Evolutionary conservation across 2,797 vertebrate species (phyloP).

Genomic region (Champsocephalus esox): DNA sequence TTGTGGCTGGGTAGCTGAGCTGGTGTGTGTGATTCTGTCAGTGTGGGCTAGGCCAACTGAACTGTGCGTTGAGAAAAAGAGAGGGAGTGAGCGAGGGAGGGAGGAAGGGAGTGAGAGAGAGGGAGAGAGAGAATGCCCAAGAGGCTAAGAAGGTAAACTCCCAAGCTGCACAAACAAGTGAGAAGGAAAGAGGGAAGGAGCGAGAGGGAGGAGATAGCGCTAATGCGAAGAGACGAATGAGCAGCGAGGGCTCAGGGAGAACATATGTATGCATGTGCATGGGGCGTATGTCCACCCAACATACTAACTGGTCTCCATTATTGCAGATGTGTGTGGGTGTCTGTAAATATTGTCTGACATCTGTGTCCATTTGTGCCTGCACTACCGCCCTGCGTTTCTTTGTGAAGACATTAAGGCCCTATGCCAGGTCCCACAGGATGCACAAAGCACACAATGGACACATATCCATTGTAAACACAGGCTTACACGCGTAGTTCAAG

Average conservation of each 20-base stretch:
- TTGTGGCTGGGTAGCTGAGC: conserved; percentile 60
- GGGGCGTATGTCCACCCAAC: conserved; percentile 29
- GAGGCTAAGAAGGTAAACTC: conserved; percentile 80
- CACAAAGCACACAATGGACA: conserved; percentile 64
- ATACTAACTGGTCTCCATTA: conserved; percentile 41
- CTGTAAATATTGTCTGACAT: conserved; percentile 61
- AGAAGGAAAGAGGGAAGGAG: conserved; percentile 53
- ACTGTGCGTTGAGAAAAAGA: conserved; percentile 51
- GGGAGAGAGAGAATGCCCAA: conserved; percentile 60
- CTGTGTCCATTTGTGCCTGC: conserved; percentile 41
- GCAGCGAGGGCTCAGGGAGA: conserved; percentile 51
- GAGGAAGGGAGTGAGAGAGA: conserved; percentile 33
- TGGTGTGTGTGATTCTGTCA: conserved; percentile 73
- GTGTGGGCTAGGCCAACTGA: conserved; percentile 75
- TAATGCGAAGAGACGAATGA: conserved; percentile 73
- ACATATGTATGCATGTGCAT: conserved; percentile 39
- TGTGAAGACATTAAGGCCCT: conserved; percentile 72
- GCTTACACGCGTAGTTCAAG: conserved; percentile 5
- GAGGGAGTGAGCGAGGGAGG: conserved; percentile 25
- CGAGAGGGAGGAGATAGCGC: conserved; percentile 60
- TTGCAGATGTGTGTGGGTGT: conserved; percentile 35
- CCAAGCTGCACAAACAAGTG: conserved; percentile 80
- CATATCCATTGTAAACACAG: conserved; percentile 52
- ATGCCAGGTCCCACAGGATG: conserved; percentile 70
- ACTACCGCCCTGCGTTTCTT: conserved; percentile 27